Evolutionary conservation across 2,113 vertebrate species (phyloP).

Genomic region (Silurus meridionalis): DNA sequence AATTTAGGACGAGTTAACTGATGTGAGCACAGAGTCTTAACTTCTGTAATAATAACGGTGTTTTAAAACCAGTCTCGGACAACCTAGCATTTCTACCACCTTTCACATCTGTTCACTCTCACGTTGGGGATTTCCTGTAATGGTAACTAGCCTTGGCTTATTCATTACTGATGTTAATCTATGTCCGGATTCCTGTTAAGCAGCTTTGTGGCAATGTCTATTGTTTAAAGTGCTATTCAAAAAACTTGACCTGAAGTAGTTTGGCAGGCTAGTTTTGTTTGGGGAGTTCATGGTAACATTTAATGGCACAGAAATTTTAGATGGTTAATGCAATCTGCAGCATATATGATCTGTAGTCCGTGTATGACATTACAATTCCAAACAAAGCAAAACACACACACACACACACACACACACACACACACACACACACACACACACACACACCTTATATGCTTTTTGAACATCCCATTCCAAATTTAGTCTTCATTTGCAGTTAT

Average conservation of each 20-base stretch:
- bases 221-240: not conserved
- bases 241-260: not conserved
- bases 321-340: not conserved
- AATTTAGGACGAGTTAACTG: not conserved
- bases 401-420: no score
- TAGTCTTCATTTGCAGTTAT: no score
- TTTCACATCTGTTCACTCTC: not conserved
- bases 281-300: not conserved
- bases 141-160: not conserved
- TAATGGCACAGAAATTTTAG: not conserved
- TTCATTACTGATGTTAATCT: not conserved
- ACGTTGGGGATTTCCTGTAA: conserved; percentile 3
- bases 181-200: not conserved
- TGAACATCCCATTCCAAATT: no score
- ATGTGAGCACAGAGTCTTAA: not conserved
- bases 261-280: not conserved
- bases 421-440: no score
- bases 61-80: not conserved
- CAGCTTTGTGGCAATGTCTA: not conserved
- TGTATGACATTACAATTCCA: not conserved
- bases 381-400: not conserved
- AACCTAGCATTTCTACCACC: not conserved
- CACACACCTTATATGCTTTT: no score
- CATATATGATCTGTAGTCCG: not conserved
- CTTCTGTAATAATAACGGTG: not conserved